Evolutionary conservation across 2,888 invertebrate species (phyloP), one percentile per base, ranked within the genome.

Genomic region (Mechanitis messenoides): DNA sequence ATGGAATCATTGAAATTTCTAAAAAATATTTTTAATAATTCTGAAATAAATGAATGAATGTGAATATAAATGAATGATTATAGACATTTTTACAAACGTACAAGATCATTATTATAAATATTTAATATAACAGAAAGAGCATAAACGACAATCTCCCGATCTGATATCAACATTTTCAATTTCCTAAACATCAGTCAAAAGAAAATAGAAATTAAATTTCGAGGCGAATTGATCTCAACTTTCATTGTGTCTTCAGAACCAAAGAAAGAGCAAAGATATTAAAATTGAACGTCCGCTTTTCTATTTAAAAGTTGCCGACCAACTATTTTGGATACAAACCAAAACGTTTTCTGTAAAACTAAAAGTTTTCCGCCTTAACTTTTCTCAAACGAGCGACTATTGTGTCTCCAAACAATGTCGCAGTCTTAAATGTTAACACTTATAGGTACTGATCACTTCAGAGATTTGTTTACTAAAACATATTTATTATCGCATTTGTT

Each of bases 311-410:
- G 50, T 50, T 50, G 47, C 47, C 20, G 50, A 50, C 31, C 28
- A 50, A 50, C 50, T 50, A 50, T 50, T 50, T 50, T 50, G 50
- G 50, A 50, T 50, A 50, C 50, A 50, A 31, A 50, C 50, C 50
- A 50, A 50, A 50, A 50, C 50, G 31, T 28, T 50, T 50, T 50
- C 50, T 50, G 31, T 50, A 50, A 50, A 50, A 50, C 50, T 50
- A 31, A 31, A 31, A 50, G 31, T 28, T 50, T 50, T 50, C 47
- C 7, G 31, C 9, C 31, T 50, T 28, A 50, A 50, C 50, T 50
- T 50, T 50, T 28, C 50, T 31, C 50, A 50, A 50, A 31, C 50
- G 50, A 50, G 50, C 50, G 28, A 31, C 50, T 50, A 50, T 50
- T 50, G 50, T 50, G 50, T 50, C 42, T 42, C 42, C 42, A 42